Conservation (phyloP, 2,113 vertebrate species). For the Calyptomena viridis region DNA sequence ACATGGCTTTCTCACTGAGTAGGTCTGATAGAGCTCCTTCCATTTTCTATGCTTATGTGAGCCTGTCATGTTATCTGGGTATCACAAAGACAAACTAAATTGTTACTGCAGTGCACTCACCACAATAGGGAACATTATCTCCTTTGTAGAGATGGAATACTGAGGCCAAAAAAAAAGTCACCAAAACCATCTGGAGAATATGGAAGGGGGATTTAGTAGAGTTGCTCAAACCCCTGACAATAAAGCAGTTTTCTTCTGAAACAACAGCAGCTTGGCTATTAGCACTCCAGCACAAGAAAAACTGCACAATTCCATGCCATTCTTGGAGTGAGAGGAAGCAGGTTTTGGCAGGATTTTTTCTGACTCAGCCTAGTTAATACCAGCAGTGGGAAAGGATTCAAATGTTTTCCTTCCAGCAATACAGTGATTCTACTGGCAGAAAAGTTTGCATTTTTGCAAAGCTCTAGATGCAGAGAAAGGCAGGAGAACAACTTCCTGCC, state of each 20-base stretch:
- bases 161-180: neutral
- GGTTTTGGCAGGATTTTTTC: neutral
- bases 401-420: neutral
- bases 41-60: neutral
- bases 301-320: accelerated
- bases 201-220: neutral
- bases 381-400: neutral
- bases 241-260: neutral
- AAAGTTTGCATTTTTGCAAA: neutral
- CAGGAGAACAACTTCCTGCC: neutral
- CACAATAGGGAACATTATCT: neutral
- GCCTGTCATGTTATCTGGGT: neutral
- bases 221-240: neutral
- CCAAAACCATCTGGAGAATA: neutral
- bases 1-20: neutral
- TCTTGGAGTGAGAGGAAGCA: neutral
- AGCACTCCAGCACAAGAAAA: neutral
- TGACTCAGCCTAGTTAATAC: conserved; percentile 14
- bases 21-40: neutral
- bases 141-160: neutral
- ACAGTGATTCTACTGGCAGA: neutral
- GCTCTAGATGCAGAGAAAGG: neutral
- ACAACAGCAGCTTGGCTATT: neutral
- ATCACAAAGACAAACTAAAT: neutral
- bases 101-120: neutral